Evolutionary conservation across 2,113 vertebrate genomes (phyloP).

Genomic region (Sialia sialis): DNA sequence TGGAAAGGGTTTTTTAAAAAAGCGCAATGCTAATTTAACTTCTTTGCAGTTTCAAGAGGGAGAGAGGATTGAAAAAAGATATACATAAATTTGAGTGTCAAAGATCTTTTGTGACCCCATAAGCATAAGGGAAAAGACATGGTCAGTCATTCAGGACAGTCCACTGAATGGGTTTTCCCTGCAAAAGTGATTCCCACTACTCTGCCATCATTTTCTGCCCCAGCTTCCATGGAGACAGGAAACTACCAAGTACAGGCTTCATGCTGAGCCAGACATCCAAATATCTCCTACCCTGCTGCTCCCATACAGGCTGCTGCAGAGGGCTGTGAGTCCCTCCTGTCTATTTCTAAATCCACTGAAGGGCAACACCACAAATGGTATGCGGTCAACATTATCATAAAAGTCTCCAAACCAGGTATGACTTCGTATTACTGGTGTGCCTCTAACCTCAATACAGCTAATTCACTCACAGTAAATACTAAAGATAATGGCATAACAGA

Average conservation of each 20-base stretch:
- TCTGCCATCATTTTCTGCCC: neutral
- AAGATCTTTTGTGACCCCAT: neutral
- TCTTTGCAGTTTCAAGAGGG: neutral
- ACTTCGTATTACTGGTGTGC: neutral
- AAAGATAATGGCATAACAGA: neutral
- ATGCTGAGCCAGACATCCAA: slow-evolving; percentile 33
- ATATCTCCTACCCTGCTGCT: neutral
- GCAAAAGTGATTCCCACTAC: neutral
- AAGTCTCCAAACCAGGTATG: neutral
- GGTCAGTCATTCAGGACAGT: neutral
- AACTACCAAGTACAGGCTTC: slow-evolving; percentile 18
- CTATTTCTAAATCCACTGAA: neutral
- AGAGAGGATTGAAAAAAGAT: neutral
- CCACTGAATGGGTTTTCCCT: neutral
- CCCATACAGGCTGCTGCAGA: neutral
- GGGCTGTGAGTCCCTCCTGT: neutral
- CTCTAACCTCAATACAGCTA: neutral
- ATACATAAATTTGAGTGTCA: neutral
- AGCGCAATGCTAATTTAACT: neutral
- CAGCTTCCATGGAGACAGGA: slow-evolving; percentile 9
- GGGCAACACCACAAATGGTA: neutral
- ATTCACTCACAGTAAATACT: neutral
- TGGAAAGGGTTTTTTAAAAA: neutral
- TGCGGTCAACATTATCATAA: neutral
- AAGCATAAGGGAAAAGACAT: neutral